phyloP scores from a whole-genome alignment of 2,888 invertebrate genomes.

The Drosophila seclusa region DNA sequence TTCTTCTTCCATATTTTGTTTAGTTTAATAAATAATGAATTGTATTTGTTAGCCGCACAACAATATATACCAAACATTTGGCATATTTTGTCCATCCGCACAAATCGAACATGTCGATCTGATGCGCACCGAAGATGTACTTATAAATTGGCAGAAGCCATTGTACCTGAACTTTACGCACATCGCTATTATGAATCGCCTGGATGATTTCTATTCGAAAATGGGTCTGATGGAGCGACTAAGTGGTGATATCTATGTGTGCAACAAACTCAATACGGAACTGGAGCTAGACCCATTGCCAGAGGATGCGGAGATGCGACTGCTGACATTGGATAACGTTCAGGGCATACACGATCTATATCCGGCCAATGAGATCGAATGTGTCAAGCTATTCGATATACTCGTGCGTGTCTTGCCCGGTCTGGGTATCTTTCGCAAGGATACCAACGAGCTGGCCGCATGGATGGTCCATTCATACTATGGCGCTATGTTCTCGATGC shows the following conservation, averaged over 20 bases:
- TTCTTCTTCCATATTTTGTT: neutral
- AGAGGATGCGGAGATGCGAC: slow-evolving; percentile 91
- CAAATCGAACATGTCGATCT: slow-evolving; percentile 90
- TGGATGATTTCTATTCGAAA: slow-evolving; percentile 89
- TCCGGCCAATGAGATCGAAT: slow-evolving; percentile 95
- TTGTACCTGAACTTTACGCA: slow-evolving; percentile 95
- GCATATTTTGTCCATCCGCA: slow-evolving; percentile 93
- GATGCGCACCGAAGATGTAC: slow-evolving; percentile 90
- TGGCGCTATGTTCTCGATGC: slow-evolving; percentile 97
- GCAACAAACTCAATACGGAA: slow-evolving; percentile 88
- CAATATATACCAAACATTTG: slow-evolving; percentile 92
- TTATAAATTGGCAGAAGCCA: slow-evolving; percentile 92
- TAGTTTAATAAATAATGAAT: neutral
- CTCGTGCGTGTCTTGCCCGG: slow-evolving; percentile 92
- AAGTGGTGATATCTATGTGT: slow-evolving; percentile 92
- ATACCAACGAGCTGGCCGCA: slow-evolving; percentile 90
- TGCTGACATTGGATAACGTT: slow-evolving; percentile 91
- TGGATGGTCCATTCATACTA: slow-evolving; percentile 97
- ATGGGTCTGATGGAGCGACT: slow-evolving; percentile 90
- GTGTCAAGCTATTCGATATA: slow-evolving; percentile 92
- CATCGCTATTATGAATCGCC: slow-evolving; percentile 91
- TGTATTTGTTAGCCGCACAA: slow-evolving; percentile 88
- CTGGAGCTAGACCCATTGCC: slow-evolving; percentile 87
- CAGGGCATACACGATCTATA: slow-evolving; percentile 93
- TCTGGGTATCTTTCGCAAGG: slow-evolving; percentile 90